Conservation (phyloP, 2,888 invertebrate genomes). For the Pseudanteris insignis region DNA sequence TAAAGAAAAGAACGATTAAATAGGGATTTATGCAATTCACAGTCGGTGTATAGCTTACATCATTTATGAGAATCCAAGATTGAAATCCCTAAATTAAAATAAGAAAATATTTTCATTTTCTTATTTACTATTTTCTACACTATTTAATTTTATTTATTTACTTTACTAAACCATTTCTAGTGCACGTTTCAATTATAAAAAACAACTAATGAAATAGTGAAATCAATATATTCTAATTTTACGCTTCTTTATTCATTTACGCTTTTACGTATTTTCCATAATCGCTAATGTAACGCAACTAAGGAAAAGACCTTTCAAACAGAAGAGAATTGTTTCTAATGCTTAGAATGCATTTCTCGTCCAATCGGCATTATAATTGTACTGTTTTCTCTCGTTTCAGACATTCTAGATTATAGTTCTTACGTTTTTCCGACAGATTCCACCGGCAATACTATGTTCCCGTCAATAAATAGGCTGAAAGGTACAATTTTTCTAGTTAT, state of each 20-base stretch:
- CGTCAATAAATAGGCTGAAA: constrained; percentile 68
- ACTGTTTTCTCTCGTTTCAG: constrained; percentile 70
- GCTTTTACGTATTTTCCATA: constrained; percentile 21
- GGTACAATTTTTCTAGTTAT: constrained; percentile 68
- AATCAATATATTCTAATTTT: constrained; percentile 25
- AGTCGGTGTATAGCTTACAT: no score
- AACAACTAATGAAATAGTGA: constrained; percentile 22
- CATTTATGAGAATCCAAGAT: no score
- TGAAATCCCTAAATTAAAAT: no score
- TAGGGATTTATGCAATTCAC: no score
- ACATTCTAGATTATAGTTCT: constrained; percentile 78
- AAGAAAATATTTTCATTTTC: no score
- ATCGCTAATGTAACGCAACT: constrained; percentile 11
- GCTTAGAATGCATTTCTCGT: constrained; percentile 16
- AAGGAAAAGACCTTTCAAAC: constrained; percentile 17
- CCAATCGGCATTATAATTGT: constrained; percentile 29
- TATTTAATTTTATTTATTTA: no score
- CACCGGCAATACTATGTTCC: constrained; percentile 55
- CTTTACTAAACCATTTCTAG: no score
- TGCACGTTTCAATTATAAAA: no score
- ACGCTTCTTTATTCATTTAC: constrained; percentile 28
- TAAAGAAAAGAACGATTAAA: no score
- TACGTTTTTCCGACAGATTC: constrained; percentile 81
- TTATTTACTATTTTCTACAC: no score
- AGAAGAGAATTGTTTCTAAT: not conserved